These are phyloP conservation scores for Drosophila takahashii DNA, from an alignment of 1,140 invertebrate genomes.

Conservation along the genomic window DNA sequence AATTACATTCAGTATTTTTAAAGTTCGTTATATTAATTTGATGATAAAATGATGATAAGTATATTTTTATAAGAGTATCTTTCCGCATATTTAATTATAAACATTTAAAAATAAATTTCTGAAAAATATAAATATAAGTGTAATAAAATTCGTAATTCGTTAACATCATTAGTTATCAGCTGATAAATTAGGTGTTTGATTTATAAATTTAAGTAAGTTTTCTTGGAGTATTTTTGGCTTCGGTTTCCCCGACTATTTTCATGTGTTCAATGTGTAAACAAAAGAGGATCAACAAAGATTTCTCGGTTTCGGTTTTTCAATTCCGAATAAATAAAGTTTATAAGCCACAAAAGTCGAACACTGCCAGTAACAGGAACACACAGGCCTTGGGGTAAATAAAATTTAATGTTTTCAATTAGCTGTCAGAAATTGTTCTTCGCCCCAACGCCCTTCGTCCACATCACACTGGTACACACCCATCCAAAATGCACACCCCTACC, in stretches of 20 bases:
- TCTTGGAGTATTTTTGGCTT: not conserved
- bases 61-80: too few relatives aligned
- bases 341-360: slow-evolving; percentile 17
- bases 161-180: too few relatives aligned
- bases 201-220: not conserved
- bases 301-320: not conserved
- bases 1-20: too few relatives aligned
- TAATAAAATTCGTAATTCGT: too few relatives aligned
- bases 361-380: slow-evolving; percentile 11
- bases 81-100: too few relatives aligned
- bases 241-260: not conserved
- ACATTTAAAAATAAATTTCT: too few relatives aligned
- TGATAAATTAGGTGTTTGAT: too few relatives aligned
- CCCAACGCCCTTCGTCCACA: slow-evolving; percentile 6
- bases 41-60: too few relatives aligned
- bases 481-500: slow-evolving; percentile 6
- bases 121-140: too few relatives aligned
- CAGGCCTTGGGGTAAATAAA: slow-evolving; percentile 40
- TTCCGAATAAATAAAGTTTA: slow-evolving; percentile 10
- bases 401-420: slow-evolving; percentile 82
- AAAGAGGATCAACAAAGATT: not conserved
- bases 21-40: too few relatives aligned
- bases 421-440: slow-evolving; percentile 59
- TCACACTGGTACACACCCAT: slow-evolving; percentile 3
- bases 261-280: not conserved